Conservation (phyloP, 2,888 invertebrate species). For the Pecten maximus region DNA sequence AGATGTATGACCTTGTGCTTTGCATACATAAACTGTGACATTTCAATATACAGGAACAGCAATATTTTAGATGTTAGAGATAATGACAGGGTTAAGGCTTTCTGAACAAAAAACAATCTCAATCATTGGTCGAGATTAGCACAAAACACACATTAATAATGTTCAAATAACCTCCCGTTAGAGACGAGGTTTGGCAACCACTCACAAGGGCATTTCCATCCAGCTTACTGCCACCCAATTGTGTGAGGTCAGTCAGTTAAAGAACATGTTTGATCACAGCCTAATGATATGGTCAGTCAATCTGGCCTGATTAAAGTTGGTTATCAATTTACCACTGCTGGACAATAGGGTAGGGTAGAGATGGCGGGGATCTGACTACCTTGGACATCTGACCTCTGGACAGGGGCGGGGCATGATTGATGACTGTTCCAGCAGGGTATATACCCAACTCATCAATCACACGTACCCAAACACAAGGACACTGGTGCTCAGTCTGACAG, state of each 20-base stretch:
- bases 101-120: conserved; percentile 17
- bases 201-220: not conserved
- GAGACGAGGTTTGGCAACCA: not conserved
- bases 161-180: not conserved
- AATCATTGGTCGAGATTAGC: not conserved
- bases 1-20: not conserved
- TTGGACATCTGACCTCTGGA: conserved; percentile 14
- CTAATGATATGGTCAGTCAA: conserved; percentile 26
- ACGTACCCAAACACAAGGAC: not conserved
- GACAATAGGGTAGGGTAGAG: conserved; percentile 30
- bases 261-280: conserved; percentile 26
- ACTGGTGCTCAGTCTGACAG: not conserved
- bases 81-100: not conserved
- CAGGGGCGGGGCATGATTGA: conserved; percentile 19
- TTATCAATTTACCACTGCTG: conserved; percentile 15
- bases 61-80: not conserved
- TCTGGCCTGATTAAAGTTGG: conserved; percentile 18
- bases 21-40: not conserved
- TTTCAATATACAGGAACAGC: not conserved
- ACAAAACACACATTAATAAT: conserved; percentile 26
- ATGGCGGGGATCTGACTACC: conserved; percentile 12
- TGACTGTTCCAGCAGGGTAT: not conserved
- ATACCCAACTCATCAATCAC: conserved; percentile 10
- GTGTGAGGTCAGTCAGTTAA: conserved; percentile 33
- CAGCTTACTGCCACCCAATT: not conserved